phyloP scores from a whole-genome alignment of 2,113 vertebrate genomes.

The Turdus rufiventris region DNA sequence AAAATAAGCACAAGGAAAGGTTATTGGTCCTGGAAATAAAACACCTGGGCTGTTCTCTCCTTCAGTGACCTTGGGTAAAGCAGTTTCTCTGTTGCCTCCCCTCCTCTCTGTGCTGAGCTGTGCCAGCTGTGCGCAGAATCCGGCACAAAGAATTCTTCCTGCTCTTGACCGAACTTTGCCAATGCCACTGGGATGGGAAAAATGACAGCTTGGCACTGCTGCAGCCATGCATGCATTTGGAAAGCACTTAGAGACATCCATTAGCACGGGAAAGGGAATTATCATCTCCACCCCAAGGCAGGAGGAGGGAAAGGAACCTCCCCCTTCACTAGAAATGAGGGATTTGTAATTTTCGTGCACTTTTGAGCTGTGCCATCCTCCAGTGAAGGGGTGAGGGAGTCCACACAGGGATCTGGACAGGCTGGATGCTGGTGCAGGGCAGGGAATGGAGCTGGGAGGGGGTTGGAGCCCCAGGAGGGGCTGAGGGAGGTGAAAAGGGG shows the following conservation, averaged over 20 bases:
- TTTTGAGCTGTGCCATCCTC: neutral
- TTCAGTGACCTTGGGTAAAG: neutral
- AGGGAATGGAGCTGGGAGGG: neutral
- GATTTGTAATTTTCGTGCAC: neutral
- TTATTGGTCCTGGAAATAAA: neutral
- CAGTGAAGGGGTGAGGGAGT: neutral
- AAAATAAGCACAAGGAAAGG: neutral
- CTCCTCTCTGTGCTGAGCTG: neutral
- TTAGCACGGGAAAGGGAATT: neutral
- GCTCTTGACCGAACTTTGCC: neutral
- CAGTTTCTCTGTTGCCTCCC: neutral
- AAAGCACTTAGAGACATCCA: conserved; percentile 4
- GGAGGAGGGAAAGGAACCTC: neutral
- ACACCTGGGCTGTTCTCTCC: neutral
- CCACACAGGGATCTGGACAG: neutral
- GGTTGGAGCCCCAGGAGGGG: fast-evolving
- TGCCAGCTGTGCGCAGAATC: fast-evolving
- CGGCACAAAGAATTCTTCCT: neutral
- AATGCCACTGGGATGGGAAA: neutral
- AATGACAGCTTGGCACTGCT: neutral
- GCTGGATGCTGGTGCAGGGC: neutral
- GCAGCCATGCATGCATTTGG: neutral
- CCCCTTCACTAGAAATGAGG: neutral
- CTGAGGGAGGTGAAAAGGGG: neutral
- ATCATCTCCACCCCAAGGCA: neutral